Conservation (phyloP, 2,113 vertebrate genomes). For the Zosterops hypoxanthus region DNA sequence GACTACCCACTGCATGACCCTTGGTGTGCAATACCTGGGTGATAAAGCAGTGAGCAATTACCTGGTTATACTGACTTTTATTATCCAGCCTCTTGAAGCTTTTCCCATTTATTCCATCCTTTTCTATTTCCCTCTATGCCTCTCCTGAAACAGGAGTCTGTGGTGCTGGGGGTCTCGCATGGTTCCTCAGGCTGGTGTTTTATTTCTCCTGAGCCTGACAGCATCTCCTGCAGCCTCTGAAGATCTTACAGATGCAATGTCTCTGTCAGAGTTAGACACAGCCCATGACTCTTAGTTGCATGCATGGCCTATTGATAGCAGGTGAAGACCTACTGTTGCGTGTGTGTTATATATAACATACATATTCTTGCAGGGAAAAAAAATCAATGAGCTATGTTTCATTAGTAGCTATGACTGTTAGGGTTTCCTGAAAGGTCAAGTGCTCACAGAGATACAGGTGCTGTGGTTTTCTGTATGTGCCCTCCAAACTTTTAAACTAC, state of each 20-base stretch:
- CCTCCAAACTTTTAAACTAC: background rate
- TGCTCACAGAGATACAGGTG: background rate
- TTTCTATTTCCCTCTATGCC: background rate
- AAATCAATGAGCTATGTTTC: background rate
- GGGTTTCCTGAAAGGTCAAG: background rate
- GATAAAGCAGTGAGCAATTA: background rate
- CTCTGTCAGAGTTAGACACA: background rate
- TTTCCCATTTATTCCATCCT: background rate
- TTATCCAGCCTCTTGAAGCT: background rate
- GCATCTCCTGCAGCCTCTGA: background rate
- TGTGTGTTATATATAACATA: background rate
- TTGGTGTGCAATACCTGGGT: too few relatives aligned
- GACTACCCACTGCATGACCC: background rate
- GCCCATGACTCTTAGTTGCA: background rate
- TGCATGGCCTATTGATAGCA: background rate
- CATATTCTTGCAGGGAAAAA: too few relatives aligned
- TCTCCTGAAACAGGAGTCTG: background rate
- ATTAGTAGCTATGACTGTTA: background rate
- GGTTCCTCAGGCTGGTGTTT: background rate
- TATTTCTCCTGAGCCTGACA: background rate
- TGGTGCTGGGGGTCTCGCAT: fast-evolving
- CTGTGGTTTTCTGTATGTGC: background rate
- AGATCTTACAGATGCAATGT: background rate
- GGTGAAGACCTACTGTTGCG: background rate
- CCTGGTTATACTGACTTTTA: background rate